These are phyloP conservation scores for Zaprionus lachaisei DNA, from an alignment of 1,140 invertebrate species.

Conservation along the genomic window DNA sequence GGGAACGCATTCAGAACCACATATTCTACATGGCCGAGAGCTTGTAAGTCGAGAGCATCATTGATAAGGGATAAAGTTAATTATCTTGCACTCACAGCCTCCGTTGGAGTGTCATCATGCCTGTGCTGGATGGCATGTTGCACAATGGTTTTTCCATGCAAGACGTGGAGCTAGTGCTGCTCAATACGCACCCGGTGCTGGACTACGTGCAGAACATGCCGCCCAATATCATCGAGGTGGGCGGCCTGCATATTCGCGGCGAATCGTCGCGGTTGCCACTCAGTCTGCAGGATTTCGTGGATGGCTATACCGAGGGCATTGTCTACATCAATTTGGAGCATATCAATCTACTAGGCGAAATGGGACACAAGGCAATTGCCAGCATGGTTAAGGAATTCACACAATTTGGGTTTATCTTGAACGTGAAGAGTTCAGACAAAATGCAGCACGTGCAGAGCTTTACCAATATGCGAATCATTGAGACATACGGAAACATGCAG, in stretches of 20 bases:
- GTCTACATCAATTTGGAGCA: slow-evolving; percentile 72
- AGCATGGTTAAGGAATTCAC: slow-evolving; percentile 44
- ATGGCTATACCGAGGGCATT: slow-evolving; percentile 64
- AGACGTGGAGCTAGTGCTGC: slow-evolving; percentile 73
- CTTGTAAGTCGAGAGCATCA: slow-evolving; percentile 49
- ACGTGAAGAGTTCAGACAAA: slow-evolving; percentile 52
- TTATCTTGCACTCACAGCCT: slow-evolving; percentile 20
- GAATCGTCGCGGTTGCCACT: slow-evolving; percentile 47
- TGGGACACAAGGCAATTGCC: slow-evolving; percentile 26
- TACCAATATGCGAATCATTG: slow-evolving; percentile 38
- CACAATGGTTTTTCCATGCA: not conserved
- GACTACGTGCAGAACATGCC: slow-evolving; percentile 84
- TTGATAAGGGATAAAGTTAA: not conserved
- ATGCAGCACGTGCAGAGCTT: not conserved
- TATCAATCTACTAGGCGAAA: slow-evolving; percentile 31
- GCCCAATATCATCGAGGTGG: slow-evolving; percentile 86
- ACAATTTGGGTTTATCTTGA: slow-evolving; percentile 78
- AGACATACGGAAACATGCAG: slow-evolving; percentile 37
- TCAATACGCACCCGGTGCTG: slow-evolving; percentile 84
- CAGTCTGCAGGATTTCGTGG: slow-evolving; percentile 47
- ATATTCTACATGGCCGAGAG: slow-evolving; percentile 46
- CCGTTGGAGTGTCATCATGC: slow-evolving; percentile 7
- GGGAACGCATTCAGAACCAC: slow-evolving; percentile 68
- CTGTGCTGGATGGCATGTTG: slow-evolving; percentile 18
- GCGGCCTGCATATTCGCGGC: slow-evolving; percentile 85